Evolutionary conservation across 2,888 invertebrate species (phyloP).

Genomic region (Scaptomyza parva): DNA sequence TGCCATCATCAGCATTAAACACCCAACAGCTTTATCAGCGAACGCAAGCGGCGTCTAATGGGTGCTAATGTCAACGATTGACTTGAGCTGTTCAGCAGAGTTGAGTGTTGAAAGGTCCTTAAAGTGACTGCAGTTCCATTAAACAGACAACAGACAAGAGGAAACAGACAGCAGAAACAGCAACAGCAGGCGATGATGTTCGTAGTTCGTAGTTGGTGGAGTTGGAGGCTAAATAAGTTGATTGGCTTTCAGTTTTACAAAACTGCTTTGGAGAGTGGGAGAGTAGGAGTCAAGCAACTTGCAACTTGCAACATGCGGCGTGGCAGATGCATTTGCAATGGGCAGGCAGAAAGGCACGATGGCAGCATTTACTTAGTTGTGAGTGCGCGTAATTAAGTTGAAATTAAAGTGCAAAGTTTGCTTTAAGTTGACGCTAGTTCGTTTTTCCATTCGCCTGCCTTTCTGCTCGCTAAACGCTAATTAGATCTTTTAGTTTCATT

Average conservation of each 20-base stretch:
- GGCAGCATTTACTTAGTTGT: slow-evolving; percentile 37
- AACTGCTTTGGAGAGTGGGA: neutral
- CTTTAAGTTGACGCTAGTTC: slow-evolving; percentile 64
- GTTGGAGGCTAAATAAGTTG: slow-evolving; percentile 55
- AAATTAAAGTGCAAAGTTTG: slow-evolving; percentile 76
- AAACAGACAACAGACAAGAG: slow-evolving; percentile 22
- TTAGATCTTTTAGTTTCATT: slow-evolving; percentile 74
- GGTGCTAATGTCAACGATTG: slow-evolving; percentile 28
- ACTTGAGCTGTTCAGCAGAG: slow-evolving; percentile 9
- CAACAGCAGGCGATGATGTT: slow-evolving; percentile 2
- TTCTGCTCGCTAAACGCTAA: slow-evolving; percentile 59
- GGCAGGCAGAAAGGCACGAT: slow-evolving; percentile 14
- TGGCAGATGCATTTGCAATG: slow-evolving; percentile 31
- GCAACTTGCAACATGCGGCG: slow-evolving; percentile 22
- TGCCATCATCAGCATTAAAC: slow-evolving; percentile 58
- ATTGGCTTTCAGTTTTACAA: slow-evolving; percentile 68
- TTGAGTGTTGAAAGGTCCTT: slow-evolving; percentile 26
- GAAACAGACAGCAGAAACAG: neutral
- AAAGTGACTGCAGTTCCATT: slow-evolving; percentile 38
- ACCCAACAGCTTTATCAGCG: slow-evolving; percentile 55
- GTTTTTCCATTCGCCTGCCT: slow-evolving; percentile 1
- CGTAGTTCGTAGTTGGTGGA: neutral
- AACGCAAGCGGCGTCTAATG: slow-evolving; percentile 41
- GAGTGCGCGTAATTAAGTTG: slow-evolving; percentile 68
- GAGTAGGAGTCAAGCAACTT: slow-evolving; percentile 8